A percentile compares a stretch with the other conserved stretches of the same genome.
Conservation (phyloP, 2,888 invertebrate genomes). For the Drosophila mimica region DNA sequence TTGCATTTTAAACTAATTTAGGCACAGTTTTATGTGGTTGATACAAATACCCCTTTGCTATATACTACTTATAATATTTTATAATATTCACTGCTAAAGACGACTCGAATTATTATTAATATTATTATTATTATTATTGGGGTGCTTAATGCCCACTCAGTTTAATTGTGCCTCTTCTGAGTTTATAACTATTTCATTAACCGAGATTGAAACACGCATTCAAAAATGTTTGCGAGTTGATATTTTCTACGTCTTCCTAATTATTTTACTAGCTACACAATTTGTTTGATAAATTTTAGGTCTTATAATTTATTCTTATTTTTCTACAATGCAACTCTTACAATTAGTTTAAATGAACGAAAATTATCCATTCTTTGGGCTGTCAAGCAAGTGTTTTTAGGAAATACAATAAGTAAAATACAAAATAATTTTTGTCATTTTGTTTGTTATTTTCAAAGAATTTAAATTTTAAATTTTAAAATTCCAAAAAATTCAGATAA, state of each 20-base stretch:
- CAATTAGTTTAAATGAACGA: not conserved
- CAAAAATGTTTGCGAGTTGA: not conserved
- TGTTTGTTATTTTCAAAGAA: not conserved
- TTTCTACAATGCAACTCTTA: not conserved
- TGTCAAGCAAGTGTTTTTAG: not conserved
- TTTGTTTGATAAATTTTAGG: rapidly evolving
- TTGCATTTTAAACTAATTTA: not conserved
- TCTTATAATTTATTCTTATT: not conserved
- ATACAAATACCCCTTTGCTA: not conserved
- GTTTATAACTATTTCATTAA: not conserved
- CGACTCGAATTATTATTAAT: not conserved
- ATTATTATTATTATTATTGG: not conserved
- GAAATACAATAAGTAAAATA: not conserved
- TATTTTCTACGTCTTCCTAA: no score
- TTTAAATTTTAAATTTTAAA: not conserved
- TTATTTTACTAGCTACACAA: no score
- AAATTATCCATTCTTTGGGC: not conserved
- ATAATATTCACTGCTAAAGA: no score
- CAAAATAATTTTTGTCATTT: not conserved
- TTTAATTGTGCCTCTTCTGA: not conserved
- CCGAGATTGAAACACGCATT: not conserved
- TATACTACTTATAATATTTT: no score
- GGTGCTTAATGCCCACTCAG: not conserved
- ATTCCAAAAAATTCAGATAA: not conserved
- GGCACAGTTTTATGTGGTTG: not conserved